phyloP scores from a whole-genome alignment of 2,888 invertebrate genomes.

The Eilema depressum region DNA sequence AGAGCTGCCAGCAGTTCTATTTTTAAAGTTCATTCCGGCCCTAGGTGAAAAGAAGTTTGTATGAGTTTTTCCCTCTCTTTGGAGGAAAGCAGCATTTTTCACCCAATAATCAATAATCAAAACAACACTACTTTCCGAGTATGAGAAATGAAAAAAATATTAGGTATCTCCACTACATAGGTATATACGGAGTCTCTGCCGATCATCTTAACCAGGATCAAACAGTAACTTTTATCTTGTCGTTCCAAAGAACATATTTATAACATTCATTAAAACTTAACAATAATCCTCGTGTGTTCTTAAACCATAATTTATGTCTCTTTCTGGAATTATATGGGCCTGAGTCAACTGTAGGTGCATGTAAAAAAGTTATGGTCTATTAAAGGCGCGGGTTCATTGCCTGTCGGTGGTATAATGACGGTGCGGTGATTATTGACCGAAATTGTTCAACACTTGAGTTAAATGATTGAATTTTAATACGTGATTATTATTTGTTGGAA shows the following conservation, averaged over 20 bases:
- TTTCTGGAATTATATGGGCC: slow-evolving; percentile 34
- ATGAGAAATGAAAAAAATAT: too few relatives aligned
- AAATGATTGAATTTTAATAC: background rate
- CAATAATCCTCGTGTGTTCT: slow-evolving; percentile 32
- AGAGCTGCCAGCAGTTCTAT: too few relatives aligned
- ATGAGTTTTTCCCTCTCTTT: too few relatives aligned
- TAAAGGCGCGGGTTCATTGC: slow-evolving; percentile 27
- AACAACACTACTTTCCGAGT: too few relatives aligned
- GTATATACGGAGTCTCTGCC: background rate
- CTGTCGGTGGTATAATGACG: slow-evolving; percentile 37
- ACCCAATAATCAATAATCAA: too few relatives aligned
- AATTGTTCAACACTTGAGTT: slow-evolving; percentile 14
- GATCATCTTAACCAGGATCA: background rate
- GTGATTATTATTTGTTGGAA: background rate
- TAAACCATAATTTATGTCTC: slow-evolving; percentile 41
- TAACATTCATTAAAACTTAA: slow-evolving; percentile 23
- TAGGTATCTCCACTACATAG: background rate
- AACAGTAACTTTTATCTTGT: background rate
- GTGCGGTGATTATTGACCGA: slow-evolving; percentile 28
- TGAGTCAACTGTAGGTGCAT: slow-evolving; percentile 26
- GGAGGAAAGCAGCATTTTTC: too few relatives aligned
- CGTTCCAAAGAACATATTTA: slow-evolving; percentile 11
- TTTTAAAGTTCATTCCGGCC: too few relatives aligned
- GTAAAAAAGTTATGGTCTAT: slow-evolving; percentile 42
- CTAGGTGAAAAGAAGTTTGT: too few relatives aligned